Evolutionary conservation across 2,888 invertebrate genomes (phyloP).

Genomic region (Pogonocherus hispidulus): DNA sequence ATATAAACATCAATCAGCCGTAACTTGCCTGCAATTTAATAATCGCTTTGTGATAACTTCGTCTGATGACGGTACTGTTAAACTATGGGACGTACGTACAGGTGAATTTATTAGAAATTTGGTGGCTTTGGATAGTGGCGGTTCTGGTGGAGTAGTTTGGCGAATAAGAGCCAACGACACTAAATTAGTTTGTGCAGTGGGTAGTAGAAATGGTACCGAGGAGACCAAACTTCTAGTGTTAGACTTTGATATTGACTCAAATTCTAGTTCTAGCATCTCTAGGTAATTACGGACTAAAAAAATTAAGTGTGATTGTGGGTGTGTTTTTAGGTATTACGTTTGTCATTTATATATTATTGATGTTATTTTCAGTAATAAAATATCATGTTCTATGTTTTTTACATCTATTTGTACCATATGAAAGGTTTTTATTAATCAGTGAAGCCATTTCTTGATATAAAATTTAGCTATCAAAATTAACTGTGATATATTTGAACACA

Average conservation of each 20-base stretch:
- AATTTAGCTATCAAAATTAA: conserved; percentile 12
- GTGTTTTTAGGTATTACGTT: conserved; percentile 33
- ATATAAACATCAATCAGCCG: conserved; percentile 97
- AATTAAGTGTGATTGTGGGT: conserved; percentile 50
- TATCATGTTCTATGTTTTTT: background rate
- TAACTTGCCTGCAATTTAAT: conserved; percentile 98
- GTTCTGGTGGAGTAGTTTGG: conserved; percentile 99
- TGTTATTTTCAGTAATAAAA: conserved; percentile 27
- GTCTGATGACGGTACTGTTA: conserved; percentile 99
- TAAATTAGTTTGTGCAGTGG: conserved; percentile 98
- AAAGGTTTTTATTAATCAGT: background rate
- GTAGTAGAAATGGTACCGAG: conserved; percentile 98
- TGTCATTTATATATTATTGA: conserved; percentile 26
- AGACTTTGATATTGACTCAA: conserved; percentile 90
- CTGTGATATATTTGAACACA: conserved; percentile 34
- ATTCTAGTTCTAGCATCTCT: conserved; percentile 36
- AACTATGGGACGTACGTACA: conserved; percentile 97
- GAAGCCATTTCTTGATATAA: background rate
- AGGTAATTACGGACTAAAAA: conserved; percentile 56
- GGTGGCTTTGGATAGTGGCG: conserved; percentile 93
- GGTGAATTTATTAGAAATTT: conserved; percentile 97
- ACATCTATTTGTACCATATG: background rate
- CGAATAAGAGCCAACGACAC: conserved; percentile 95
- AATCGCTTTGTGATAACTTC: conserved; percentile 98
- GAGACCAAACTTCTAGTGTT: conserved; percentile 98